Base-by-base conservation (phyloP, 1,140 invertebrate species). In the Globodera rostochiensis region DNA sequence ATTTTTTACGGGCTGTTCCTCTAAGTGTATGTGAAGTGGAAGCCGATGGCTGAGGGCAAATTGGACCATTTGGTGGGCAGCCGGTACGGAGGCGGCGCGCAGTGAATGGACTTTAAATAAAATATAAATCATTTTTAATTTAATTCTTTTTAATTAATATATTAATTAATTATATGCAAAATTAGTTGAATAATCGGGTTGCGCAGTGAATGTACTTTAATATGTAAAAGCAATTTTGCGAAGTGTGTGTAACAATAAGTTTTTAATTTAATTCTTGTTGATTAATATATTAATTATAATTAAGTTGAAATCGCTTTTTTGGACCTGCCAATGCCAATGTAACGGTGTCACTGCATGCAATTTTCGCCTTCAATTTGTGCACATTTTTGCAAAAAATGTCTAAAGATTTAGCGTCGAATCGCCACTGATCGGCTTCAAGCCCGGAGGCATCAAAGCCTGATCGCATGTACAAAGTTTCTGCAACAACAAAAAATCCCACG, bases 1-100 rank as follows among this genome's bases (percentile, higher is more conserved):
- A 53, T 9, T 86, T 64, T 64, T 19, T 64, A 19, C 57, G 13
- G 88, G 88, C 73, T 89, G 88, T 77, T 89, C 88, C 75, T 89
- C 88, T 57, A 89, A 79, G 78, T 89, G 88, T 47, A 90, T 83
- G 77, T 89, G 88, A 50, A 89, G 86, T 11, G 88, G 84, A 7
- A 85, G 70, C 13, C 77, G 79, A 3, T 84, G n/a, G 49, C 73
- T 49, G 4, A 21, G 60, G 4, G 87, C 84, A 74, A 64, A 88
- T 64, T 87, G 69, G n/a, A 74, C 82, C 13, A 89, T 66, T 78
- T 74, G 67, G 19, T 77, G 60, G n/a, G 85, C 79, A 70, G 78
- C 74, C 7, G 83, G 73, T 8, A 82, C 66, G 15, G 79, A 71
- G 25, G 90, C 88, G 25, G 88, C 88, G 66, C 88, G 83, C 0